Conservation (phyloP, 2,888 invertebrate species). For the Shargacucullia verbasci region DNA sequence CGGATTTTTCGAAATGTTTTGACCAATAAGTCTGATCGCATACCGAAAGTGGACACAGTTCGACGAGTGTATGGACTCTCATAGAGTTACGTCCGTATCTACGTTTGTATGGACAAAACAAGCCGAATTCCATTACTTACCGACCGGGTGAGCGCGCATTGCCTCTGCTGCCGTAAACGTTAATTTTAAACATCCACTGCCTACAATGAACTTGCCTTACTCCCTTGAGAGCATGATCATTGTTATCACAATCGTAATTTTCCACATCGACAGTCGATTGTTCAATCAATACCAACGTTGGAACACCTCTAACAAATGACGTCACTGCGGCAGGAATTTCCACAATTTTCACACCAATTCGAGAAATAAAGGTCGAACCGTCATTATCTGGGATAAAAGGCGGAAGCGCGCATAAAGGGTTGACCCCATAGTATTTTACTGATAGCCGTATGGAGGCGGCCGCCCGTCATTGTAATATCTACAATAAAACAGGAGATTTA, state of each 20-base stretch:
- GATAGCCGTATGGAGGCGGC: constrained; percentile 44
- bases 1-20: no score
- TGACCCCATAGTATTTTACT: constrained; percentile 58
- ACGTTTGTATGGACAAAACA: no score
- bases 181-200: no score
- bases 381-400: constrained; percentile 70
- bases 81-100: no score
- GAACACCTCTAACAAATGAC: constrained; percentile 44
- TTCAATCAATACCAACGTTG: constrained; percentile 24
- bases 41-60: no score
- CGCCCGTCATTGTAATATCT: constrained; percentile 40
- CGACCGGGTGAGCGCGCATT: no score
- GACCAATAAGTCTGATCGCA: no score
- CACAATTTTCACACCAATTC: constrained; percentile 62
- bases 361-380: constrained; percentile 67
- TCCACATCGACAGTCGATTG: constrained; percentile 2
- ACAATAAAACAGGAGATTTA: constrained; percentile 27
- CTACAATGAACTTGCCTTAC: no score
- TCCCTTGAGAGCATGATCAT: neutral
- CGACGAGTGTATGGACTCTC: no score
- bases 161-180: no score
- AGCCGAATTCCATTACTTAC: no score
- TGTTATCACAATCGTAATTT: neutral
- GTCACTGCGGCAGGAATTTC: constrained; percentile 48
- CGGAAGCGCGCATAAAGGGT: constrained; percentile 63